Conservation (phyloP, 2,797 vertebrate species). For the Chelon labrosus region DNA sequence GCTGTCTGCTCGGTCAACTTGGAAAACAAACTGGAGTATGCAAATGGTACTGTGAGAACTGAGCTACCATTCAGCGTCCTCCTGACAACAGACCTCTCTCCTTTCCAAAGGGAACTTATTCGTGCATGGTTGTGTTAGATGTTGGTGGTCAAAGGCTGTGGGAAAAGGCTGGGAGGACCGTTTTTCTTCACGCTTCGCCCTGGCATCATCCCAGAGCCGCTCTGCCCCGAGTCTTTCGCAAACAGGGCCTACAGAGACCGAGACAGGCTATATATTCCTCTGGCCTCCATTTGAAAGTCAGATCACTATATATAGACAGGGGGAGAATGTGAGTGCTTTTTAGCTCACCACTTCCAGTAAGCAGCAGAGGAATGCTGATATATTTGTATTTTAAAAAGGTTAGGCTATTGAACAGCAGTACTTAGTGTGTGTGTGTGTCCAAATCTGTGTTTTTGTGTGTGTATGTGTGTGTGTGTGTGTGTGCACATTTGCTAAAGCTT, state of each 20-base stretch:
- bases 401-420: constrained; percentile 22
- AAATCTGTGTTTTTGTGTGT: background rate
- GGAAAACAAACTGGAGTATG: constrained; percentile 53
- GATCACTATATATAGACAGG: constrained; percentile 72
- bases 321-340: constrained; percentile 48
- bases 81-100: constrained; percentile 60
- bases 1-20: constrained; percentile 33
- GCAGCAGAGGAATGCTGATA: constrained; percentile 32
- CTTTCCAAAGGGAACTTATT: constrained; percentile 54
- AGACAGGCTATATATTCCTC: constrained; percentile 68
- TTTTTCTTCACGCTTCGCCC: constrained; percentile 60
- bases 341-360: constrained; percentile 44
- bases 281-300: constrained; percentile 73
- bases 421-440: background rate
- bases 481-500: constrained; percentile 1
- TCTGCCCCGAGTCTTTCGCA: constrained; percentile 46
- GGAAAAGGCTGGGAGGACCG: constrained; percentile 64
- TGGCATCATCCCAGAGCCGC: constrained; percentile 56
- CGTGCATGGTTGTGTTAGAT: constrained; percentile 53
- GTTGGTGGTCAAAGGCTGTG: constrained; percentile 75
- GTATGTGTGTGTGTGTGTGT: background rate
- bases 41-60: constrained; percentile 64
- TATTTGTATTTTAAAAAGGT: constrained; percentile 53
- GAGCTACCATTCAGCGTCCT: constrained; percentile 55
- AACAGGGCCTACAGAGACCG: constrained; percentile 56